Evolutionary conservation across 2,797 vertebrate genomes (phyloP), one percentile per base, ranked within the genome.

Genomic region (Echeneis naucrates): DNA sequence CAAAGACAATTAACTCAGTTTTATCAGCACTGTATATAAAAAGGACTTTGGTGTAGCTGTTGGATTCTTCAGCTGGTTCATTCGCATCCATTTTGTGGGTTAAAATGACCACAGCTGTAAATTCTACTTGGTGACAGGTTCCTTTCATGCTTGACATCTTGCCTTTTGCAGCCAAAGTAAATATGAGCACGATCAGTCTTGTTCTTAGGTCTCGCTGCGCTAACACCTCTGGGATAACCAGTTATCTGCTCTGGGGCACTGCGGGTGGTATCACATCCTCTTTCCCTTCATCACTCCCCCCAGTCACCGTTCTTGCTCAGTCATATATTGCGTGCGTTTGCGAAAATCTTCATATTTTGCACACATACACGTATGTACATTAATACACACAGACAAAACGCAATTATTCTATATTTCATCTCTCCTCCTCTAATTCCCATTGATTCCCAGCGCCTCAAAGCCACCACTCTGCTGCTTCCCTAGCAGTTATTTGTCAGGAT

Each of bases 101-200:
- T 40, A 44, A 55, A 72, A 52, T 50, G 0, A 62, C 47, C 21
- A 24, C 19, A 68, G 11, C n/a, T 24, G 37, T 48, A 56, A 68
- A 0, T 37, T 65, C 6, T 26, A n/a, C 23, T 58, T 9, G 40
- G 21, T 38, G 59, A 66, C 61, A 72, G 51, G 27, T 51, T 17
- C 33, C 16, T 24, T 35, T 33, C 0, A 33, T 58, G 61, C 42
- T 9, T 48, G 57, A 61, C 19, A 63, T 72, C 72, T 53, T 55
- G 55, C 55, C 61, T 63, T 48, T 68, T 26, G 14, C 50, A 54
- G 24, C 26, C 21, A 17, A n/a, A 58, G 48, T 57, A 56, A 54
- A 69, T 72, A 60, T 61, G 52, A 78, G 72, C 38, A 17, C 42
- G 32, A 78, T 79, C 65, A 40, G 70, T 78, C 53, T 33, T 27